Percentiles rank a stretch among this genome's conserved stretches.
phyloP scores from a whole-genome alignment of 2,888 invertebrate genomes.

The Heliconius charithonia region DNA sequence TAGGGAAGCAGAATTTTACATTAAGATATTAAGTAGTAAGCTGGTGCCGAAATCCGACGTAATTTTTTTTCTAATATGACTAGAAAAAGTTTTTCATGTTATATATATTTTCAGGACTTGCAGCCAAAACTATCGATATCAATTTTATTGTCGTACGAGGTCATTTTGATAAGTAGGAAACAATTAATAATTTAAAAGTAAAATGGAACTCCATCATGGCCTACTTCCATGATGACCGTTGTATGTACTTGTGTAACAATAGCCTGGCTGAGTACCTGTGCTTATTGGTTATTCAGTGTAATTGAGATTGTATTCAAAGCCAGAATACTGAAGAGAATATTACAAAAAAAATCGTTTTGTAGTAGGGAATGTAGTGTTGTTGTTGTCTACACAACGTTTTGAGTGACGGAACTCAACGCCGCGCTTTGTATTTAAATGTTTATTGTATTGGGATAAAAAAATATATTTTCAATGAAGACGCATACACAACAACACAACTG shows the following conservation, averaged over 20 bases:
- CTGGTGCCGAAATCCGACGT: no score
- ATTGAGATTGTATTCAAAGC: conserved; percentile 4
- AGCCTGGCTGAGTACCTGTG: not conserved
- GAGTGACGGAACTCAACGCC: not conserved
- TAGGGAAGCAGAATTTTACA: no score
- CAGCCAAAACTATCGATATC: not conserved
- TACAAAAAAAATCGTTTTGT: no score
- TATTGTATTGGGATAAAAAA: not conserved
- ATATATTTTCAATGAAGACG: no score
- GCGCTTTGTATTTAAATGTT: not conserved
- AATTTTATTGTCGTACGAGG: not conserved
- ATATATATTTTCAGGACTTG: not conserved
- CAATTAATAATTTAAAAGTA: not conserved
- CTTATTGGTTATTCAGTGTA: conserved; percentile 15
- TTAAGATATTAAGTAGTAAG: no score
- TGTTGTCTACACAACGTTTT: not conserved
- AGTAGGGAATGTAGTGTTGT: no score
- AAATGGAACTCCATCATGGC: conserved; percentile 16
- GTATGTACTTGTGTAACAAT: conserved; percentile 9
- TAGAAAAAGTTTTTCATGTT: no score
- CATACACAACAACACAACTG: no score
- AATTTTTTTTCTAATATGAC: no score
- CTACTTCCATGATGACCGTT: conserved; percentile 16
- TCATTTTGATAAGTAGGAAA: not conserved
- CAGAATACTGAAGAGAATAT: not conserved